A percentile compares a stretch with the other conserved stretches of the same genome.
These are phyloP conservation scores for Platygyra sinensis DNA, from an alignment of 64 coral and sea anemone species.

Conservation along the genomic window DNA sequence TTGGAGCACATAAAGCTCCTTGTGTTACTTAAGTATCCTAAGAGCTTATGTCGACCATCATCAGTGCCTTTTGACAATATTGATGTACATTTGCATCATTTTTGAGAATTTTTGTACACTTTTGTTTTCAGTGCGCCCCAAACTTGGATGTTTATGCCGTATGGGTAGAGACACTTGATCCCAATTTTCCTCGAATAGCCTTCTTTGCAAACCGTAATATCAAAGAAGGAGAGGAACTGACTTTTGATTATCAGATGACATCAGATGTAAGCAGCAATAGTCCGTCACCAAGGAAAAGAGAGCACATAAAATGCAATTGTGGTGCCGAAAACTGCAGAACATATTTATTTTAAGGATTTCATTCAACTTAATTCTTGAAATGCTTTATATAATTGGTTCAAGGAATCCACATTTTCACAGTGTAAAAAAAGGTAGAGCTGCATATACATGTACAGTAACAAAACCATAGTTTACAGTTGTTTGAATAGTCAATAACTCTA, in stretches of 20 bases:
- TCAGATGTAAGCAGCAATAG: slow-evolving; percentile 49
- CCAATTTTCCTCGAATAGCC: slow-evolving; percentile 81
- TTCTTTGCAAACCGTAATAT: slow-evolving; percentile 92
- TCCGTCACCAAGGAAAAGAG: slow-evolving; percentile 58
- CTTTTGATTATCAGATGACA: slow-evolving; percentile 97
- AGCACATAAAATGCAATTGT: slow-evolving; percentile 78
- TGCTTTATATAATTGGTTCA: too few relatives aligned
- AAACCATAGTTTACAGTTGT: too few relatives aligned
- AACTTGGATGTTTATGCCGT: slow-evolving; percentile 91
- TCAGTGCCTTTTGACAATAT: too few relatives aligned
- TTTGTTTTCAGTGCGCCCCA: slow-evolving; percentile 79
- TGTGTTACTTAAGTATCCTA: too few relatives aligned
- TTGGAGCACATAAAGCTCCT: too few relatives aligned
- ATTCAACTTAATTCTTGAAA: neutral
- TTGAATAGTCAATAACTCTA: too few relatives aligned
- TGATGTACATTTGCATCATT: too few relatives aligned
- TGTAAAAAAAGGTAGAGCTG: too few relatives aligned
- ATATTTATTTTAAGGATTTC: slow-evolving; percentile 71
- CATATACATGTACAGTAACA: too few relatives aligned
- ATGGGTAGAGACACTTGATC: slow-evolving; percentile 90
- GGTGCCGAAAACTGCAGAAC: slow-evolving; percentile 82
- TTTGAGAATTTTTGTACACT: too few relatives aligned
- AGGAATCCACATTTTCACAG: too few relatives aligned
- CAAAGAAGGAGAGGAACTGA: slow-evolving; percentile 83
- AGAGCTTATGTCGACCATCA: too few relatives aligned